A percentile compares a stretch with the other conserved stretches of the same genome.
Conservation (phyloP, 2,888 invertebrate species). For the Strigamia maritima region DNA sequence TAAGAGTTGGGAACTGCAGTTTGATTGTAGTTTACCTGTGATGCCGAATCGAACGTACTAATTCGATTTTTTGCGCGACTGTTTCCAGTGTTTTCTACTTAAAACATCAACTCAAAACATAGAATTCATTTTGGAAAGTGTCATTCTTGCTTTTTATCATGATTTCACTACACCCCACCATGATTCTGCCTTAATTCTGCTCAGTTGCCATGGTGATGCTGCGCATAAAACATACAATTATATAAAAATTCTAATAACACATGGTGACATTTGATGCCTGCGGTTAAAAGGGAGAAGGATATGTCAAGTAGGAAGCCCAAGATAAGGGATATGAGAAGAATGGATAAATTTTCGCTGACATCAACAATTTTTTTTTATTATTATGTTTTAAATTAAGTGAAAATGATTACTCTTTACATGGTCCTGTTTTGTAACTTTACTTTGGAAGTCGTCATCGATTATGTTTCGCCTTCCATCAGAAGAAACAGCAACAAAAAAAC, state of each 20-base stretch:
- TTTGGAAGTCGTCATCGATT: not conserved
- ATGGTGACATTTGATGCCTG: not conserved
- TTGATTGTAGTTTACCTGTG: no score
- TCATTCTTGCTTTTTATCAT: no score
- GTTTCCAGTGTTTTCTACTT: no score
- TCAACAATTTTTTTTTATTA: not conserved
- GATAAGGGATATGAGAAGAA: not conserved
- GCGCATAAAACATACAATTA: not conserved
- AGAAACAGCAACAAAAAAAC: slow-evolving; percentile 8
- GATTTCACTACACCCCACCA: no score
- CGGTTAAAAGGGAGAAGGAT: not conserved
- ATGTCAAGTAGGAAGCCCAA: not conserved
- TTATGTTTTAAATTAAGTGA: not conserved
- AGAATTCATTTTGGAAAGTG: no score
- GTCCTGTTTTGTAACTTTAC: not conserved
- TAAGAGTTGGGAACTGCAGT: no score
- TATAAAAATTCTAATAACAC: slow-evolving; percentile 23
- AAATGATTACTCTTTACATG: not conserved
- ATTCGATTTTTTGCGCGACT: no score
- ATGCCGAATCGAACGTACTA: no score
- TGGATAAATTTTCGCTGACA: slow-evolving; percentile 12
- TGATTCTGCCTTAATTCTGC: no score
- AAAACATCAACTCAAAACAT: no score
- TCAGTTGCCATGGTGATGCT: no score
- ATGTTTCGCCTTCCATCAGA: slow-evolving; percentile 16